Percentiles rank a stretch among this genome's conserved stretches.
Evolutionary conservation across 2,797 vertebrate species (phyloP).

Genomic region (Linurgus olivaceus): DNA sequence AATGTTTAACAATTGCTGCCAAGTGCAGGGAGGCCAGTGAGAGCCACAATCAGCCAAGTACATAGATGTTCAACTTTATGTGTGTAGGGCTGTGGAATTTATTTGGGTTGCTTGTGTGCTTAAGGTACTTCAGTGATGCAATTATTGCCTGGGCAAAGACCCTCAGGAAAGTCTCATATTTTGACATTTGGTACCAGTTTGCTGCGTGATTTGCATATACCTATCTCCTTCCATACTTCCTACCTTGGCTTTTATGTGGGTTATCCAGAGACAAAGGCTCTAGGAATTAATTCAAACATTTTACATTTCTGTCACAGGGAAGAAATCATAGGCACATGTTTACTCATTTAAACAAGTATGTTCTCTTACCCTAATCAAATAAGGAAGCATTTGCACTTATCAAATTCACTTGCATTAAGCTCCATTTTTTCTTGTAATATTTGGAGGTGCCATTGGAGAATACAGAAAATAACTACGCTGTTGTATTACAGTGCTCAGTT

Average conservation of each 20-base stretch:
- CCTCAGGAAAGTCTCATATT: neutral
- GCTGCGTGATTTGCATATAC: neutral
- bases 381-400: neutral
- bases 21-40: neutral
- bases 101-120: neutral
- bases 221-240: neutral
- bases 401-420: neutral
- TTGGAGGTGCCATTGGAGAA: neutral
- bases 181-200: neutral
- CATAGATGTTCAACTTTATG: neutral
- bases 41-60: neutral
- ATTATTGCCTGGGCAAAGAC: neutral
- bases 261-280: neutral
- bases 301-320: neutral
- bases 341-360: neutral
- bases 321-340: neutral
- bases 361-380: neutral
- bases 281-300: neutral
- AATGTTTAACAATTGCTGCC: neutral
- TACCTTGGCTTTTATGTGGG: neutral
- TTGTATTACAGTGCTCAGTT: neutral
- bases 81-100: neutral
- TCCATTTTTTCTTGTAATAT: neutral
- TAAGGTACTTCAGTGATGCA: neutral
- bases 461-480: neutral